A percentile compares a stretch with the other conserved stretches of the same genome.
Evolutionary conservation across 2,797 vertebrate genomes (phyloP).

Genomic region (Microtus agrestis): DNA sequence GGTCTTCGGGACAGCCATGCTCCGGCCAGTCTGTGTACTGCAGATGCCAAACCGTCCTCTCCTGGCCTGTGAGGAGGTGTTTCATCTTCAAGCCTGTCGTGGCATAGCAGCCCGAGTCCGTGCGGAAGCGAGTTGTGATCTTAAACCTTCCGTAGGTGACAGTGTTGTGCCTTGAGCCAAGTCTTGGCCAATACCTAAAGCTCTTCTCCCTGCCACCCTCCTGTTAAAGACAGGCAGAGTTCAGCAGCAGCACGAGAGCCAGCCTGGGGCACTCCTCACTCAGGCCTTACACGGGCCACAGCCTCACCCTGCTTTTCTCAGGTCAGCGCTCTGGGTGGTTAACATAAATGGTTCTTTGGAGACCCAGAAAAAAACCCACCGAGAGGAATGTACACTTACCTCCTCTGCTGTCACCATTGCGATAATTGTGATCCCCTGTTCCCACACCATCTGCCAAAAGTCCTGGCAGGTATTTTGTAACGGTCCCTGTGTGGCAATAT

Average conservation of each 20-base stretch:
- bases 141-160: slow-evolving; percentile 98
- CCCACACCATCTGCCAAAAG: slow-evolving; percentile 99
- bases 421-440: slow-evolving; percentile 96
- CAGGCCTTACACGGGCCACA: rapidly evolving
- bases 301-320: background rate
- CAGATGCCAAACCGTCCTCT: slow-evolving; percentile 97
- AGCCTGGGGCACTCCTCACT: background rate
- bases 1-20: slow-evolving; percentile 97
- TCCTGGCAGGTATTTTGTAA: slow-evolving; percentile 96
- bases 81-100: slow-evolving; percentile 98
- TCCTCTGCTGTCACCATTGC: slow-evolving; percentile 99
- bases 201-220: slow-evolving; percentile 97
- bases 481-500: slow-evolving; percentile 97
- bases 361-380: background rate
- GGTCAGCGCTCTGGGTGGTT: rapidly evolving
- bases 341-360: background rate
- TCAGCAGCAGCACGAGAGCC: background rate
- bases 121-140: slow-evolving; percentile 98
- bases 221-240: slow-evolving; percentile 83
- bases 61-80: slow-evolving; percentile 96
- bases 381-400: slow-evolving; percentile 86
- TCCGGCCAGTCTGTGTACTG: slow-evolving; percentile 99
- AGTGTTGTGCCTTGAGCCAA: slow-evolving; percentile 97
- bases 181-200: slow-evolving; percentile 97
- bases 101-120: slow-evolving; percentile 98